Evolutionary conservation across 1,140 invertebrate genomes (phyloP), one percentile per base, ranked within the genome.

Genomic region (Lepidurus packardi): DNA sequence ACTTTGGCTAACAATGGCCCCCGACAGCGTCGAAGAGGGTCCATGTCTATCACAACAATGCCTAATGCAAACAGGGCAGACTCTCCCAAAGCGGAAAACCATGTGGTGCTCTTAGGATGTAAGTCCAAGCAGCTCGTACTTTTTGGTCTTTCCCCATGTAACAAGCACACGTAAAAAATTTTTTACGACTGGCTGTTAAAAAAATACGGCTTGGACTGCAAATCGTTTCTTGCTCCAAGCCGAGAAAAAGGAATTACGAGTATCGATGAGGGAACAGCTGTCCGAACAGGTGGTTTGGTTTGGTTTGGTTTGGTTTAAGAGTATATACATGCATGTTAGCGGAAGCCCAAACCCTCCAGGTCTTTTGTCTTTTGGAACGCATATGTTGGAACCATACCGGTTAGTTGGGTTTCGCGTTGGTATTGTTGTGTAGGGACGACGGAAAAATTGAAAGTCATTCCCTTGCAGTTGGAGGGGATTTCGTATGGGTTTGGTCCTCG

Each of bases 71-170:
- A 65, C 53, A 65, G 53, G 7, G 13, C 53, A 21, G 53, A 65
- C 53, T 65, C 53, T 13, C 53, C 53, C 53, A 65, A 65, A 65
- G 16, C 53, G 53, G 53, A 65, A 65, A 65, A 65, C 53, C 53
- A 65, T 65, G 53, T 65, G 53, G 53, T 65, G 16, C 53, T 65
- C 21, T 65, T 65, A 16, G 53, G 53, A 65, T 65, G 53, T 65
- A 65, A 65, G 53, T 65, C 21, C 10, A 21, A 4, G 21, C 21
- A 7, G 8, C 53, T 65, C 53, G 6, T 21, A 65, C n/a, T 65
- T 65, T 65, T 65, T 13, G n/a, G 6, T 65, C 16, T 4, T n/a
- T n/a, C 53, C 16, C 53, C 16, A 21, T 16, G 16, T 65, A 21
- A 65, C 53, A 65, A 13, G n/a, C 53, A 21, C 21, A n/a, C 16